Percentiles rank a stretch among this genome's conserved stretches.
phyloP scores from a whole-genome alignment of 2,888 invertebrate genomes.

The Caenorhabditis sp. region DNA sequence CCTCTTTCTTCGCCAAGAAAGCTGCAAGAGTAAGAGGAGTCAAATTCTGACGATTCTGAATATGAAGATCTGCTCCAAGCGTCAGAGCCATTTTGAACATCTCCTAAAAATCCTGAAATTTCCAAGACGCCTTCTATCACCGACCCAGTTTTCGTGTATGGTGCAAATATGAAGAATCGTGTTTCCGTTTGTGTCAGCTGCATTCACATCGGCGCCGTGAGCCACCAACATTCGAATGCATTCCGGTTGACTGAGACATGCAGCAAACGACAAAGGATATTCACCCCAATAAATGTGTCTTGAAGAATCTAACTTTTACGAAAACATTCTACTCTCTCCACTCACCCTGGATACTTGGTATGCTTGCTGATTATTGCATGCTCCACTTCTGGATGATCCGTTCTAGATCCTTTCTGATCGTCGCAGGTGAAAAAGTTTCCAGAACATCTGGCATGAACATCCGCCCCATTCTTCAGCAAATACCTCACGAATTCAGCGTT shows the following conservation, averaged over 20 bases:
- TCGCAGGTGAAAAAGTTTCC: conserved; percentile 98
- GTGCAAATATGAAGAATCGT: conserved; percentile 96
- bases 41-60: conserved; percentile 91
- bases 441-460: conserved; percentile 86
- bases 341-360: conserved; percentile 91
- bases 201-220: conserved; percentile 94
- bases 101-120: conserved; percentile 79
- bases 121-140: neutral
- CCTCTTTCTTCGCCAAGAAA: conserved; percentile 78
- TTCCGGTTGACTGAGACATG: conserved; percentile 96
- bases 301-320: conserved; percentile 35
- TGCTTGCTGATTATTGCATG: conserved; percentile 91
- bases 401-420: conserved; percentile 90
- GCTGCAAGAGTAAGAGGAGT: conserved; percentile 91
- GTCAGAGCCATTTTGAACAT: conserved; percentile 97
- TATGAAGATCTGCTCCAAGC: conserved; percentile 91
- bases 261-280: conserved; percentile 96
- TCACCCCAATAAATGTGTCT: conserved; percentile 99
- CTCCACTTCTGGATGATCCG: conserved; percentile 92
- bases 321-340: neutral
- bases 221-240: conserved; percentile 95
- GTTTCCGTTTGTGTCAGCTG: conserved; percentile 97
- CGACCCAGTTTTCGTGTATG: conserved; percentile 90
- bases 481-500: conserved; percentile 98
- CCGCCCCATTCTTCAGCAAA: conserved; percentile 91